These are phyloP conservation scores for Spinus olivaceus DNA, from an alignment of 2,797 vertebrate genomes.

Conservation along the genomic window DNA sequence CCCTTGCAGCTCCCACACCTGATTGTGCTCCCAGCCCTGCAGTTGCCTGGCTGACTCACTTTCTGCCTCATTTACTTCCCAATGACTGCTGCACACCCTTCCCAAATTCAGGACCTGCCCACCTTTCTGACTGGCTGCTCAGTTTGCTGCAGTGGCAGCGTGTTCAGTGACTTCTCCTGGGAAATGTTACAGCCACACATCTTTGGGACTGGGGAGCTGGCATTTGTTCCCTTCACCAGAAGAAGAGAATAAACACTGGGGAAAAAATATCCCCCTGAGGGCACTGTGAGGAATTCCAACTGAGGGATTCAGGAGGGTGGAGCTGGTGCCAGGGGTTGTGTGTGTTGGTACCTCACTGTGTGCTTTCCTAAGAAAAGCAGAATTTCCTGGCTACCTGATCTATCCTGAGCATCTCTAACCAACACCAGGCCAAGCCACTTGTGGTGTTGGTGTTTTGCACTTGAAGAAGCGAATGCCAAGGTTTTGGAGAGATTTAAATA, in stretches of 20 bases:
- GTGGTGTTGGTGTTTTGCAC: background rate
- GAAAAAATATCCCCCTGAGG: background rate
- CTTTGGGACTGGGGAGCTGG: background rate
- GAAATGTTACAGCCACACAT: background rate
- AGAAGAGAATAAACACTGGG: background rate
- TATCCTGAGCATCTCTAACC: background rate
- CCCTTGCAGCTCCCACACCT: conserved; percentile 6
- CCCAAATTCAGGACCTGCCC: background rate
- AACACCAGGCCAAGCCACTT: background rate
- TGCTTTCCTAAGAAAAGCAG: background rate
- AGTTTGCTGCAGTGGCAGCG: background rate
- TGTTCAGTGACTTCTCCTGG: background rate
- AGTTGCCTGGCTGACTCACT: background rate
- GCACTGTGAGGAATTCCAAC: background rate
- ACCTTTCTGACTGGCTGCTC: background rate
- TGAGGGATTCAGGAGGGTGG: background rate
- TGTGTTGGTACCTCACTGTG: background rate
- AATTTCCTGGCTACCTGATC: background rate
- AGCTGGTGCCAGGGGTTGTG: background rate
- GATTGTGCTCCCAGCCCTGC: background rate
- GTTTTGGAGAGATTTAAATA: background rate
- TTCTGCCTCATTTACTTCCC: conserved; percentile 55
- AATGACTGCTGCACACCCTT: background rate
- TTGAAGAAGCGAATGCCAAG: background rate
- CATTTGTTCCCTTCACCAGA: background rate